Evolutionary conservation across 1,140 invertebrate species (phyloP).

Genomic region (Bombus sibiricus): DNA sequence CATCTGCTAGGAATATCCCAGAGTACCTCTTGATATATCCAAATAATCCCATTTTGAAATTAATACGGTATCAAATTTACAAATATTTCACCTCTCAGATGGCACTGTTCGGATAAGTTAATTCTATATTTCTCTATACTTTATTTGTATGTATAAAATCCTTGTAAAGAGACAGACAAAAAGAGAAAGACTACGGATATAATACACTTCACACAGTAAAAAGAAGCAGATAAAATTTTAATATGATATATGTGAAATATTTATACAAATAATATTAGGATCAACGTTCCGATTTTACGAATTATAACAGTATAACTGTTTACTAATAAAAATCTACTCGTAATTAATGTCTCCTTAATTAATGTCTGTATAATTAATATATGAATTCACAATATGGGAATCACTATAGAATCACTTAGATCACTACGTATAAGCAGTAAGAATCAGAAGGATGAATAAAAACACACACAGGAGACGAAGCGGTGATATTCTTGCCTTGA

Average conservation of each 20-base stretch:
- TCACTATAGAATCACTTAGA: background rate
- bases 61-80: background rate
- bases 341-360: background rate
- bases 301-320: background rate
- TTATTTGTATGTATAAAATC: background rate
- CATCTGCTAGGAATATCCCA: background rate
- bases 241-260: background rate
- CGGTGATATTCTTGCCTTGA: conserved; percentile 8
- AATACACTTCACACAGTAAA: background rate
- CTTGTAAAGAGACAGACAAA: background rate
- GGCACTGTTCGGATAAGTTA: background rate
- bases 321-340: background rate
- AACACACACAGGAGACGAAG: background rate
- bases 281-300: background rate
- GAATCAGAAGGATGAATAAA: background rate
- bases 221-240: background rate
- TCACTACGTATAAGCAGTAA: background rate
- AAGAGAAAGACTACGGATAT: background rate
- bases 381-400: background rate
- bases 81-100: background rate
- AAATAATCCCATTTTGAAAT: conserved; percentile 4
- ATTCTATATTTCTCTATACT: background rate
- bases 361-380: background rate
- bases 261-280: background rate
- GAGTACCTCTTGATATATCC: conserved; percentile 28